A percentile compares a stretch with the other conserved stretches of the same genome.
These are phyloP conservation scores for Stenurella melanura DNA, from an alignment of 2,888 invertebrate species.

Conservation along the genomic window DNA sequence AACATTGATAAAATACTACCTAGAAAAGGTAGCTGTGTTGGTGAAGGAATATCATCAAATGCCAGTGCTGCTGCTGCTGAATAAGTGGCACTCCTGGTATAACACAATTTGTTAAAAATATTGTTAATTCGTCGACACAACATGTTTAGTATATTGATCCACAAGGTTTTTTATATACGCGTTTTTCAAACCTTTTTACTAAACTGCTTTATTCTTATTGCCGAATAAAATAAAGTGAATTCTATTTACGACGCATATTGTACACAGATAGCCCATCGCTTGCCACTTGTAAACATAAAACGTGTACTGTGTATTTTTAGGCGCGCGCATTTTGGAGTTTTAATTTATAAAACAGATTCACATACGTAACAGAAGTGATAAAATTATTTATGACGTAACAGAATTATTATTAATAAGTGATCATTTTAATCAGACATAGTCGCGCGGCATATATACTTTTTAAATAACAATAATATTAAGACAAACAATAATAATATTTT, in stretches of 20 bases:
- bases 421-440: not conserved
- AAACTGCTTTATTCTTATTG: not conserved
- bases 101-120: constrained; percentile 5
- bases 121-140: constrained; percentile 22
- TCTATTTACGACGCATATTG: too few species aligned
- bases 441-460: not conserved
- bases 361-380: not conserved
- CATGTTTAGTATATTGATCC: constrained; percentile 29
- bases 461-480: too few species aligned
- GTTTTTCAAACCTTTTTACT: not conserved
- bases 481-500: too few species aligned
- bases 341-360: too few species aligned
- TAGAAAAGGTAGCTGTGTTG: constrained; percentile 71
- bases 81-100: not conserved
- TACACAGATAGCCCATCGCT: too few species aligned
- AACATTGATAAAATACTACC: constrained; percentile 74
- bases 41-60: constrained; percentile 70
- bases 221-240: too few species aligned
- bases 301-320: too few species aligned
- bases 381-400: not conserved
- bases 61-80: constrained; percentile 13
- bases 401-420: not conserved
- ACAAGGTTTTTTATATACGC: not conserved
- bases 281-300: too few species aligned
- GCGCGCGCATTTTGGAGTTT: too few species aligned